A percentile compares a stretch with the other conserved stretches of the same genome.
phyloP scores from a whole-genome alignment of 2,797 vertebrate species.

The Limnodromus scolopaceus region DNA sequence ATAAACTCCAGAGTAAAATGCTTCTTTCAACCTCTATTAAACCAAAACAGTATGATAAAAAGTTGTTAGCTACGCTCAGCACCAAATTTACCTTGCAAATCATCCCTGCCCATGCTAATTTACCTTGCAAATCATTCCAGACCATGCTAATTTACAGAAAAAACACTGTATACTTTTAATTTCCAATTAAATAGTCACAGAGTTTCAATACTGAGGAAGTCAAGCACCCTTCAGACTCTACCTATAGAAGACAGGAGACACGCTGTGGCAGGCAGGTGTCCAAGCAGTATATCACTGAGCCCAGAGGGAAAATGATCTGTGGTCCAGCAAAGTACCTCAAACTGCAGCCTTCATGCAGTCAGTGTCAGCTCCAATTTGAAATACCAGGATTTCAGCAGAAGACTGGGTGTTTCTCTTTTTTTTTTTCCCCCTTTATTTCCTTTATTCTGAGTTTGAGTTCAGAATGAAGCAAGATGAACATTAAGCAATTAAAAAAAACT shows the following conservation, averaged over 20 bases:
- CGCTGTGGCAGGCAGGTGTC: background rate
- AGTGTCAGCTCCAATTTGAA: background rate
- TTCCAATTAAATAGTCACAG: background rate
- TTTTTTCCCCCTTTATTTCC: fast-evolving
- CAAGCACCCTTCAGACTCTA: background rate
- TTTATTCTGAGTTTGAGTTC: background rate
- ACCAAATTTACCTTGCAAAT: background rate
- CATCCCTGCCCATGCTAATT: background rate
- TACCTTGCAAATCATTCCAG: background rate
- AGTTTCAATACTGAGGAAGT: background rate
- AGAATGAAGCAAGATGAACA: background rate
- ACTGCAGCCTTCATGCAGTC: background rate
- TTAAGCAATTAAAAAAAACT: background rate
- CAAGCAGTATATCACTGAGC: background rate
- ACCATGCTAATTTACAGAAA: background rate
- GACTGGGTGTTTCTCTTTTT: background rate
- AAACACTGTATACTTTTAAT: background rate
- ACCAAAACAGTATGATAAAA: background rate
- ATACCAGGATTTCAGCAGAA: background rate
- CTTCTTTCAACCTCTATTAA: background rate
- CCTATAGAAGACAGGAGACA: background rate
- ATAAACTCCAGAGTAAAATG: background rate
- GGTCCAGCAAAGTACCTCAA: background rate
- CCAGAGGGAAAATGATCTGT: background rate
- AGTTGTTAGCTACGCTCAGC: background rate